Conservation (phyloP, 2,888 invertebrate species). For the Dryocosmus kuriphilus region DNA sequence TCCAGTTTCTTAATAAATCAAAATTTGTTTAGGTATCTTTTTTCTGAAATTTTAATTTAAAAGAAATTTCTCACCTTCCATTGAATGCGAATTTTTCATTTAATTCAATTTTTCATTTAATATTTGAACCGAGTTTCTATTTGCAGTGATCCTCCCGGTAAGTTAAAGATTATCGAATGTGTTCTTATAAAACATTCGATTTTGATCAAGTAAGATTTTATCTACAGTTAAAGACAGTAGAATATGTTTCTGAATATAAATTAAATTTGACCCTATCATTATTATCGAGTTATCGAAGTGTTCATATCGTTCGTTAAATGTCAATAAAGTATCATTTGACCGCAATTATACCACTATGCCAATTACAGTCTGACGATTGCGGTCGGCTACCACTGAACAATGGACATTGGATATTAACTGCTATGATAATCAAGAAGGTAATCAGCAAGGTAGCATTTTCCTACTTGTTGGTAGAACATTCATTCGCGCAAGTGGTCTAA, state of each 20-base stretch:
- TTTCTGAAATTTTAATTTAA: no score
- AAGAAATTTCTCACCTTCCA: no score
- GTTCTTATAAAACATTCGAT: neutral
- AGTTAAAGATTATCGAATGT: no score
- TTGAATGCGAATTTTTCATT: no score
- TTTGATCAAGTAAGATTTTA: neutral
- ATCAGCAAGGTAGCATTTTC: neutral
- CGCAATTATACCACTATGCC: conserved; percentile 19
- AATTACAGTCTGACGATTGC: conserved; percentile 9
- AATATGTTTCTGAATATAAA: neutral
- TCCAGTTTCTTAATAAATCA: no score
- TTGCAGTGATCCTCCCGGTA: no score
- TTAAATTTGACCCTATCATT: neutral
- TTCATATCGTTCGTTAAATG: neutral
- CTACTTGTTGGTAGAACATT: conserved; percentile 44
- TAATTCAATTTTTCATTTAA: no score
- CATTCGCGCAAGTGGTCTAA: conserved; percentile 43
- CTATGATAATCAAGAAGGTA: neutral
- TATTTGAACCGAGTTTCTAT: no score
- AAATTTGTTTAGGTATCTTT: no score
- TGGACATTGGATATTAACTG: conserved; percentile 21
- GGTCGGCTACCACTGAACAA: neutral
- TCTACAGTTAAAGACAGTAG: neutral
- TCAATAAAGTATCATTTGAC: conserved; percentile 27
- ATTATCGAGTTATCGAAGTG: conserved; percentile 1